These are phyloP conservation scores for Acropternis orthonyx DNA, from an alignment of 2,797 vertebrate species.

Conservation along the genomic window DNA sequence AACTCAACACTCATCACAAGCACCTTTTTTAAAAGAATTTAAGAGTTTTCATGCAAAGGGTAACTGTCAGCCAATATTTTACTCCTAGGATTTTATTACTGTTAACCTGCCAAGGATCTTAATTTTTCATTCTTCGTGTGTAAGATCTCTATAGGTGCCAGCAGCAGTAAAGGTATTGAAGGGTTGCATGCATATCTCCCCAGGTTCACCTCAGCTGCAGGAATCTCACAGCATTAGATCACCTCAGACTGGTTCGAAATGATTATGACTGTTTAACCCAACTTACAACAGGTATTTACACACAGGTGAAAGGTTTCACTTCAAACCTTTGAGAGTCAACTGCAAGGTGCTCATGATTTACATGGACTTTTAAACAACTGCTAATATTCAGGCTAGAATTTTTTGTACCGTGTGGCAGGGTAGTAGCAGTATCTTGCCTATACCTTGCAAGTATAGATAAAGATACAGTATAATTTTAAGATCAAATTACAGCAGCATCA, in stretches of 20 bases:
- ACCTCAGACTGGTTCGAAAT: not conserved
- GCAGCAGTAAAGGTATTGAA: not conserved
- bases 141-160: not conserved
- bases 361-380: not conserved
- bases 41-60: not conserved
- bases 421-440: not conserved
- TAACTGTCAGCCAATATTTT: not conserved
- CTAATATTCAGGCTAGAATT: not conserved
- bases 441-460: not conserved
- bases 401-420: not conserved
- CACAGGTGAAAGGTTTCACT: not conserved
- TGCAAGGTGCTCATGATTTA: not conserved
- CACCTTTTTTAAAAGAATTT: not conserved
- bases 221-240: not conserved
- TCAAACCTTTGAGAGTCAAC: not conserved
- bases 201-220: not conserved
- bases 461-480: not conserved
- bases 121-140: not conserved
- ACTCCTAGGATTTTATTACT: not conserved
- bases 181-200: not conserved
- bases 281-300: slow-evolving; percentile 4
- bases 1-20: not conserved
- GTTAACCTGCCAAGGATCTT: not conserved
- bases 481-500: slow-evolving; percentile 17
- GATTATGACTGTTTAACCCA: not conserved